Base-by-base conservation (phyloP, 1,140 invertebrate genomes). In the Ruditapes philippinarum region DNA sequence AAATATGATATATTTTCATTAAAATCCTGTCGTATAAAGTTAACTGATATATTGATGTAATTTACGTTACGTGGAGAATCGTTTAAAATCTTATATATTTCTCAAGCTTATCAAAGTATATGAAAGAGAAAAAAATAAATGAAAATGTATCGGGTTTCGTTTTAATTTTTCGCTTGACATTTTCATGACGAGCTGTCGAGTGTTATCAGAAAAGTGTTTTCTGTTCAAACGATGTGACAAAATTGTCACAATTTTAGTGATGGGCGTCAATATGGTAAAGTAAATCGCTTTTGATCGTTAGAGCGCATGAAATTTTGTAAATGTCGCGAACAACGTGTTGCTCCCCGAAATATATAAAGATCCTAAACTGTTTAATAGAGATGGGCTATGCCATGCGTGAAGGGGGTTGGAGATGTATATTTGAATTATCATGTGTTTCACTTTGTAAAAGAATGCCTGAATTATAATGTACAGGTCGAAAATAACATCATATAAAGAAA, bases 101-200 rank as follows among this genome's bases (percentile, higher is more conserved):
- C 36, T n/a, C 65, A 45, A 54, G 51, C 22, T 38, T 38, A 51
- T 78, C 45, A 51, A 78, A 54, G 28, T 76, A 28, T 54, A 78
- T 54, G 25, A 78, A 54, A 78, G 49, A 11, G 57, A 62, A 62
- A 49, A 60, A 65, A 70, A 70, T 70, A 70, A 25, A 70, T 70
- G 65, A 78, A 78, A 78, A 78, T 78, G 36, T 78, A 78, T 78
- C 49, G 31, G 28, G 74, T 78, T 78, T 78, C 74, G 31, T 78
- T 78, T 78, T 78, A 78, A 78, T 78, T 78, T 78, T 78, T 51
- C 74, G 25, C 45, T 54, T 54, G 74, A 78, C 74, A 78, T 78
- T 51, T 78, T 51, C 25, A 78, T 38, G 74, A 78, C 14, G 45
- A 36, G 28, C 31, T 78, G 74, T 78, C 74, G 54, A 25, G 1